Percentiles rank a stretch among this genome's conserved stretches.
These are phyloP conservation scores for Chrysomela aeneicollis DNA, from an alignment of 2,888 invertebrate species.

Conservation along the genomic window DNA sequence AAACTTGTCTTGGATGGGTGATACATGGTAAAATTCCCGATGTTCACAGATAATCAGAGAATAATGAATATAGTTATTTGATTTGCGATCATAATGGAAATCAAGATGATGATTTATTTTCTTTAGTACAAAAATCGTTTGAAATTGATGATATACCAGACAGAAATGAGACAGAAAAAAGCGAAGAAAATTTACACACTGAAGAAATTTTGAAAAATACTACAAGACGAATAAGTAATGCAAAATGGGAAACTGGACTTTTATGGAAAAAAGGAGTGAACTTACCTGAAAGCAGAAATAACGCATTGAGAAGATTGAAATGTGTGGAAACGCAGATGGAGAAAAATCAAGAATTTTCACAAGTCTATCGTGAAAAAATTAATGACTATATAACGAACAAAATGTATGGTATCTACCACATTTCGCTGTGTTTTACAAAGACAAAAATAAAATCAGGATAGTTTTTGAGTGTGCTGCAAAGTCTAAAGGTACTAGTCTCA, in stretches of 20 bases:
- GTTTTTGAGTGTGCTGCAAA: neutral
- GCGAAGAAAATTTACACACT: neutral
- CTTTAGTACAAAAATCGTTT: neutral
- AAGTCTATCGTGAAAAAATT: neutral
- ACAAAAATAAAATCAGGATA: neutral
- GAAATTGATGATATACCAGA: neutral
- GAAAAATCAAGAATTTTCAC: neutral
- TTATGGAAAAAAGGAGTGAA: neutral
- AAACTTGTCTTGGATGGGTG: neutral
- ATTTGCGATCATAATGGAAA: neutral
- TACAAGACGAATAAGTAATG: neutral
- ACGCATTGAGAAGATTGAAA: neutral
- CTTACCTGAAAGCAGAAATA: neutral
- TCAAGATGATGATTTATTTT: neutral
- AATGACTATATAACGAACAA: neutral
- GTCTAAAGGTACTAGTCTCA: neutral
- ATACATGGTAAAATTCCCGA: neutral
- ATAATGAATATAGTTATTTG: neutral
- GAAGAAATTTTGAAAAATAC: neutral
- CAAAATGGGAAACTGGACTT: neutral
- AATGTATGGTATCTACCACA: neutral
- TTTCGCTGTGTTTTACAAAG: neutral
- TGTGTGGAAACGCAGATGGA: constrained; percentile 1
- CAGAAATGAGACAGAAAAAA: neutral
- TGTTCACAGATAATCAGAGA: neutral